Base-by-base conservation (phyloP, 2,888 invertebrate genomes). In the Yponomeuta cagnagella region DNA sequence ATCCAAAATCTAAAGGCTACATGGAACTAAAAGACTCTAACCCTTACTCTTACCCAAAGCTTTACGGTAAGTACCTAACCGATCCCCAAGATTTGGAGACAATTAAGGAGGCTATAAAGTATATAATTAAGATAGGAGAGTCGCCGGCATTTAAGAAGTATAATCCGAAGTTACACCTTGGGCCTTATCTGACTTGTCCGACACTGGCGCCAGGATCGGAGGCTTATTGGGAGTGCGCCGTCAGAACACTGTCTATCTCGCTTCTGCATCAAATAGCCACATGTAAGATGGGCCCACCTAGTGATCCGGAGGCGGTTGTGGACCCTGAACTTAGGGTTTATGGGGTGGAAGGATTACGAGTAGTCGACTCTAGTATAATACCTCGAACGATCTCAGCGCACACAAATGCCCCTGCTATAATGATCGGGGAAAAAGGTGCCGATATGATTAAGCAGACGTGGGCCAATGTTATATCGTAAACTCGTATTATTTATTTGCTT, bases 41-140 rank as follows among this genome's bases (percentile, higher is more conserved):
- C 86, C 96, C 97, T 0, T 93, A 94, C 70, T 94, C 95, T 2
- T 94, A 95, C 78, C 97, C 98, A 0, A 92, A 95, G 73, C 93
- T 98, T 72, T 94, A 96, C 77, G 95, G 96, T 0, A 96, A 97
- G 77, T 98, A 97, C 80, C 94, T 97, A 72, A 92, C 93, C 0
- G 94, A 96, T 79, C 93, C 94, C 15, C 90, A 93, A 71, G 93
- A 97, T 76, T 81, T 95, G 68, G 89, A 90, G 23, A 93, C 94
- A 0, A 74, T 95, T 30, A 84, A 94, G 48, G 93, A 93, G 72
- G 95, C 94, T 33, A 90, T 95, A 5, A 95, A 94, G 79, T 93
- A 93, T 72, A 83, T 94, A 0, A 93, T 95, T 68, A 87, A 92
- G 71, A 82, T 96, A 5, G 90, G 93, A 0, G 79, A 93, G 75